Percentiles rank a stretch among this genome's conserved stretches.
These are phyloP conservation scores for Acropora tenuis DNA, from an alignment of 64 coral and sea anemone species.

Conservation along the genomic window DNA sequence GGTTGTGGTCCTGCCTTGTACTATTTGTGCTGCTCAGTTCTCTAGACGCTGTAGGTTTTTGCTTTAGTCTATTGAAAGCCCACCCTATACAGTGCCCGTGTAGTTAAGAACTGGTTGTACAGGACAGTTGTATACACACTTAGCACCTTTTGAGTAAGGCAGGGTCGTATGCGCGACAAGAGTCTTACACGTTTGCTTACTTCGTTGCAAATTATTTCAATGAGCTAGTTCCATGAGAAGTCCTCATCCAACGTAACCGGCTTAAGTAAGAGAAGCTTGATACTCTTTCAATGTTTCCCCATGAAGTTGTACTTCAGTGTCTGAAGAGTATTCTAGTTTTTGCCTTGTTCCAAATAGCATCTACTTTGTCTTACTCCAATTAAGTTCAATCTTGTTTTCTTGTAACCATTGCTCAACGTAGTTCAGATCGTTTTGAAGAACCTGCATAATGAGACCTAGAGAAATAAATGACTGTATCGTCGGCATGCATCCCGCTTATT, in stretches of 20 bases:
- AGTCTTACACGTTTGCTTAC: slow-evolving; percentile 54
- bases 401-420: neutral
- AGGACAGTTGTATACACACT: slow-evolving; percentile 44
- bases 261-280: slow-evolving; percentile 36
- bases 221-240: slow-evolving; percentile 51
- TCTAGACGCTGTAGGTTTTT: slow-evolving; percentile 34
- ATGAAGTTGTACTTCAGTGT: neutral
- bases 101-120: slow-evolving; percentile 34
- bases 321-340: no score
- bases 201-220: slow-evolving; percentile 29
- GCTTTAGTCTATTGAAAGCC: neutral
- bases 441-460: neutral
- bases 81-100: slow-evolving; percentile 23
- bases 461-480: slow-evolving; percentile 50
- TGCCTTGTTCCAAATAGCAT: slow-evolving; percentile 51
- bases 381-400: slow-evolving; percentile 47
- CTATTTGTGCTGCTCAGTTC: slow-evolving; percentile 24
- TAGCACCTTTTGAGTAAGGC: slow-evolving; percentile 57
- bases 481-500: slow-evolving; percentile 61
- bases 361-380: slow-evolving; percentile 59
- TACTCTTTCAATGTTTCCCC: slow-evolving; percentile 30
- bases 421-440: slow-evolving; percentile 44
- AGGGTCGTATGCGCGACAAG: slow-evolving; percentile 51
- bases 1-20: neutral
- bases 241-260: slow-evolving; percentile 51